Evolutionary conservation across 2,797 vertebrate genomes (phyloP), one percentile per base, ranked within the genome.

Genomic region (Catharus ustulatus): DNA sequence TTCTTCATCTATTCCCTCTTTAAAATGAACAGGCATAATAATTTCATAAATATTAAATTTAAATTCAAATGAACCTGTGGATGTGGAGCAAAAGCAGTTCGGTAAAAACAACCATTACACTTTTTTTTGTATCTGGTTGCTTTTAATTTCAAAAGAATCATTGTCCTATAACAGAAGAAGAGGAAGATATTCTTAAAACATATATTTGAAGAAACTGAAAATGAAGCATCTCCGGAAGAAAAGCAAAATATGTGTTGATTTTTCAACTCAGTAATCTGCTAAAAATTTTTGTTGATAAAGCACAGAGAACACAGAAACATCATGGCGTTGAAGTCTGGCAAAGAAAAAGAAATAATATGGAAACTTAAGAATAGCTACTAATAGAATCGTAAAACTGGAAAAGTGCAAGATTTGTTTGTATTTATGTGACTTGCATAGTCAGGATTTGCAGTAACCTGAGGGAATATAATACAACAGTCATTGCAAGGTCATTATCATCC

Each of bases 101-200:
- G 26, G 34, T 38, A 71, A 85, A 34, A 48, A 29, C 20, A 69
- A 34, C 15, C 11, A 66, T 27, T 69, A n/a, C 2, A 7, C 2
- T n/a, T 6, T 0, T 0, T 52, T 36, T 58, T 73, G 34, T 29
- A 54, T 11, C 20, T 54, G 4, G 5, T 64, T 34, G 12, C 22
- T 69, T 73, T 59, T 61, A 55, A n/a, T 46, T 22, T 54, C 11
- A 49, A 85, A 75, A 55, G 3, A 71, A 42, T 36, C 4, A 32
- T 57, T 29, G n/a, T 36, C 64, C 9, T 63, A 32, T 59, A 22
- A 45, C 32, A 61, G 29, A 26, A 34, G 32, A 64, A 30, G 51
- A 63, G n/a, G 49, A 78, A 61, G 13, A 59, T 40, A 12, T 18
- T 34, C 24, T 90, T 66, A 36, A 32, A 76, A 21, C 0, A 0